Percentiles rank a stretch among this genome's conserved stretches.
Conservation (phyloP, 1,140 invertebrate genomes). For the Pristionchus pacificus region DNA sequence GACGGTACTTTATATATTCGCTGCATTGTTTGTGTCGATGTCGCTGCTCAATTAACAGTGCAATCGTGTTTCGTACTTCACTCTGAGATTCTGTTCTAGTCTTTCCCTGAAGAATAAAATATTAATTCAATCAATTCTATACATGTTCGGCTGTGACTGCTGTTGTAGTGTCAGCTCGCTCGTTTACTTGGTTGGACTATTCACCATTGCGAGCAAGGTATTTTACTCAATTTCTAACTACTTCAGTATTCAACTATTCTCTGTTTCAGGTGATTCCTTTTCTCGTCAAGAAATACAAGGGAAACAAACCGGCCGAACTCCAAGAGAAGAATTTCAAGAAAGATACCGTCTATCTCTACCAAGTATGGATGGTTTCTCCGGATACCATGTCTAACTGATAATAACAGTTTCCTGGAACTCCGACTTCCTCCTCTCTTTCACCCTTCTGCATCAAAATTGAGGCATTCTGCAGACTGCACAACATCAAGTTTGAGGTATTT, state of each 20-base stretch:
- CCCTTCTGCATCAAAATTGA: background rate
- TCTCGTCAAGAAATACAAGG: background rate
- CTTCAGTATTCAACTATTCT: background rate
- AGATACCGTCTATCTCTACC: conserved; percentile 25
- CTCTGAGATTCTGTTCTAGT: too few relatives aligned
- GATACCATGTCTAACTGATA: background rate
- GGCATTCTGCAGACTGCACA: background rate
- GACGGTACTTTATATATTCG: too few relatives aligned
- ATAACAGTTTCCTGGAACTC: background rate
- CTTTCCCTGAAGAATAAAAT: too few relatives aligned
- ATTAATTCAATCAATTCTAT: too few relatives aligned
- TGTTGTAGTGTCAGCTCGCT: background rate
- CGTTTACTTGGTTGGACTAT: background rate
- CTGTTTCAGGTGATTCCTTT: background rate
- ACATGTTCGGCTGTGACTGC: background rate
- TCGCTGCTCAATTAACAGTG: too few relatives aligned
- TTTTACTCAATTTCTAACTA: background rate
- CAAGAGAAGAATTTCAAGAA: conserved; percentile 23
- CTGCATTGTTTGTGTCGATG: too few relatives aligned
- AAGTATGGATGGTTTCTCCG: background rate
- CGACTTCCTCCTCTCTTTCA: background rate
- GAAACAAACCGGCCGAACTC: background rate
- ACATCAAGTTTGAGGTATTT: background rate
- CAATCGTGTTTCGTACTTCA: too few relatives aligned
- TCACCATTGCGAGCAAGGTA: background rate